Evolutionary conservation across 2,888 invertebrate genomes (phyloP).

Genomic region (Drosophila engyochracea): DNA sequence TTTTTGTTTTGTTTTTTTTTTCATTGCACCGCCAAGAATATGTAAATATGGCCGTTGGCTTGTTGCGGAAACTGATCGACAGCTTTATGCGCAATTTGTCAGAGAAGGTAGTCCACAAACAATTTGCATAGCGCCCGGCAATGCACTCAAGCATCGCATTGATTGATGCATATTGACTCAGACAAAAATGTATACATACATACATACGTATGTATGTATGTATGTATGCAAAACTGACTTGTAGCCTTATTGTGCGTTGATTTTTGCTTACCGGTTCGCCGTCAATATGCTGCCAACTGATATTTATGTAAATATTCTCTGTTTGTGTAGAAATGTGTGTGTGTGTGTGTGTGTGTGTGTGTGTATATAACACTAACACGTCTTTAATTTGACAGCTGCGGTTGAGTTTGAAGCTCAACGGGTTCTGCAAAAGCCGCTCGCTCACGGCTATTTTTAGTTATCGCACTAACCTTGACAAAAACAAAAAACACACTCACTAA

Average conservation of each 20-base stretch:
- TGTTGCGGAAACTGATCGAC: slow-evolving; percentile 77
- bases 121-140: slow-evolving; percentile 71
- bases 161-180: slow-evolving; percentile 70
- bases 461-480: slow-evolving; percentile 62
- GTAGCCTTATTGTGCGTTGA: slow-evolving; percentile 36
- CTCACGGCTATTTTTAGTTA: slow-evolving; percentile 74
- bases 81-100: slow-evolving; percentile 82
- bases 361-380: slow-evolving; percentile 63
- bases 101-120: slow-evolving; percentile 71
- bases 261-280: slow-evolving; percentile 64
- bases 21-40: slow-evolving; percentile 46
- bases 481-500: slow-evolving; percentile 48
- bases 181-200: slow-evolving; percentile 20
- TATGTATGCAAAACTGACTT: background rate
- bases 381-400: slow-evolving; percentile 75
- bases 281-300: slow-evolving; percentile 46
- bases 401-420: slow-evolving; percentile 54
- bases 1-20: background rate
- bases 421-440: slow-evolving; percentile 50
- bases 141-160: slow-evolving; percentile 29
- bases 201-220: background rate
- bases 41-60: slow-evolving; percentile 48
- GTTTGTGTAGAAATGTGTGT: slow-evolving; percentile 22
- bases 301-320: slow-evolving; percentile 56
- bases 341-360: slow-evolving; percentile 30